Conservation (phyloP, 2,797 vertebrate genomes). For the Sebastes paucispinis region DNA sequence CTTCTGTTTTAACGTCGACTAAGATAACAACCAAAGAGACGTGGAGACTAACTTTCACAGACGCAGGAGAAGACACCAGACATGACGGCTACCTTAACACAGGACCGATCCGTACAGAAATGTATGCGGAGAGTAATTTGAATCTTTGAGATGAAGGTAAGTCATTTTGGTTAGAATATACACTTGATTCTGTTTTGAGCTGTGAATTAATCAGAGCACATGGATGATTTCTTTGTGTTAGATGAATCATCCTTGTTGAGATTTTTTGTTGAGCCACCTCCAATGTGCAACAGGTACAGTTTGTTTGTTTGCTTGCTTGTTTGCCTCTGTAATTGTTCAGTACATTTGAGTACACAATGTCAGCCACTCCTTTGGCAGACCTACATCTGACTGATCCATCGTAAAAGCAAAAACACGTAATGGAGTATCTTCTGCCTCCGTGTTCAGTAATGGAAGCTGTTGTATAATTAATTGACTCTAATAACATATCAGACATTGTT, state of each 20-base stretch:
- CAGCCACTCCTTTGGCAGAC: not conserved
- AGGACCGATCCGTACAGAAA: no score
- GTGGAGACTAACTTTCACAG: no score
- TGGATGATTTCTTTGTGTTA: not conserved
- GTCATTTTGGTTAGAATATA: not conserved
- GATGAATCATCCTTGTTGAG: not conserved
- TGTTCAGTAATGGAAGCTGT: not conserved
- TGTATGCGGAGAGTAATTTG: no score
- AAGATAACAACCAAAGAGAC: no score
- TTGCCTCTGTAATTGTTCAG: not conserved
- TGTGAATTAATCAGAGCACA: not conserved
- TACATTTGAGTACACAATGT: not conserved
- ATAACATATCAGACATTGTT: not conserved
- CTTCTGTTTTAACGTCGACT: not conserved
- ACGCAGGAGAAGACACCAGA: no score
- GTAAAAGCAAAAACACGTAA: not conserved
- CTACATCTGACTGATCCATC: rapidly evolving
- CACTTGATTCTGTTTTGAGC: not conserved
- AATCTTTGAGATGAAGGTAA: not conserved
- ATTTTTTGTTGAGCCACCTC: not conserved
- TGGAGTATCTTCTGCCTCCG: not conserved
- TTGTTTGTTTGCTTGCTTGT: not conserved
- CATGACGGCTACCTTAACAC: no score
- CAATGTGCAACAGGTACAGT: not conserved
- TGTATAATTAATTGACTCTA: not conserved